These are phyloP conservation scores for Cyclophora albipunctata DNA, from an alignment of 2,888 invertebrate genomes.

Conservation along the genomic window DNA sequence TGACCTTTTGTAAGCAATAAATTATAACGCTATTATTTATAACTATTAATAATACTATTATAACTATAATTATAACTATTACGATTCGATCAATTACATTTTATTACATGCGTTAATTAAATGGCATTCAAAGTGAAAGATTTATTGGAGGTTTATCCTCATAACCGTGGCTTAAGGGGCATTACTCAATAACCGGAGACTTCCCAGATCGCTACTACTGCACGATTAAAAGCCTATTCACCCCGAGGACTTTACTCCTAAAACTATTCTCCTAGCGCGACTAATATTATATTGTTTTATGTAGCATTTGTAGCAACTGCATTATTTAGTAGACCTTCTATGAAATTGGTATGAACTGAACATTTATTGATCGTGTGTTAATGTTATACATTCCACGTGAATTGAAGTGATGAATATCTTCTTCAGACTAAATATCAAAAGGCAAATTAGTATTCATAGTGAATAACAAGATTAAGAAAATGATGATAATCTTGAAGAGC, in stretches of 20 bases:
- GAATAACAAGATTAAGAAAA: slow-evolving; percentile 2
- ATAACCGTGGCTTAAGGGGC: slow-evolving; percentile 64
- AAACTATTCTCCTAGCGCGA: background rate
- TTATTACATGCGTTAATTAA: slow-evolving; percentile 69
- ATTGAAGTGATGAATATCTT: no score
- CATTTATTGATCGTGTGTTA: no score
- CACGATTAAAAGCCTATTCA: slow-evolving; percentile 37
- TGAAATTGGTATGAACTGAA: no score
- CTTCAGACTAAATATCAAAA: no score
- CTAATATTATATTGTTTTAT: no score
- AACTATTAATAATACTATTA: no score
- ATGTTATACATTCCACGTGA: no score
- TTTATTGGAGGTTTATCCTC: slow-evolving; percentile 72
- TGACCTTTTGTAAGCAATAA: slow-evolving; percentile 18
- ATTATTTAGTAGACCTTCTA: no score
- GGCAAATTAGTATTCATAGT: no score
- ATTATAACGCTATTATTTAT: slow-evolving; percentile 26
- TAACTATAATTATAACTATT: no score
- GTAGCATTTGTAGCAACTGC: no score
- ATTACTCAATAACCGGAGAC: slow-evolving; percentile 49
- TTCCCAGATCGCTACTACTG: slow-evolving; percentile 29
- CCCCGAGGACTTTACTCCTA: slow-evolving; percentile 19
- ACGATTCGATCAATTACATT: slow-evolving; percentile 69
- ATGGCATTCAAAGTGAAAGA: slow-evolving; percentile 65
- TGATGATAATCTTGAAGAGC: slow-evolving; percentile 4